Evolutionary conservation across 1,140 invertebrate genomes (phyloP), one percentile per base, ranked within the genome.

Genomic region (Cotesia typhae): DNA sequence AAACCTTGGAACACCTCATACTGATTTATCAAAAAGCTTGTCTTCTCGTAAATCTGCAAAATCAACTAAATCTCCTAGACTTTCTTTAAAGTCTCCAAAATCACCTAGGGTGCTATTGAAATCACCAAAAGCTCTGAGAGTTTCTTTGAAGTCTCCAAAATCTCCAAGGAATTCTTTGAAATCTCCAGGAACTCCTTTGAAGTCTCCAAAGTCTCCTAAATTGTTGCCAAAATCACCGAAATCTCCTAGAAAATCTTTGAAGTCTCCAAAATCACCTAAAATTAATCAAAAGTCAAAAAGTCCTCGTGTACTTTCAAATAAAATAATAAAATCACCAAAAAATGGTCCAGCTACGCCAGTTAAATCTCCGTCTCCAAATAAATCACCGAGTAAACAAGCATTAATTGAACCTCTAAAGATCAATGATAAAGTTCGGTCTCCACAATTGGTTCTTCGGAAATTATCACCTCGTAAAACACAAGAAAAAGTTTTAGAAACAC

Each of bases 401-500:
- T 7, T 4, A 9, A 60, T 14, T 35, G 47, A 37, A 6, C 17
- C 20, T 36, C 9, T 7, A 10, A 14, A 41, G 35, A 2, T 2
- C 6, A 12, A 67, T 37, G 38, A 57, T 2, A 60, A n/a, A 10
- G 52, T 12, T 20, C 12, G 47, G 41, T 60, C 55, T 9, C 67
- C 67, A 9, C 53, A 60, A n/a, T 5, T 69, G 36, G 37, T 69
- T n/a, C 14, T 64, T 2, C 60, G 41, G 3, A 55, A 67, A 59
- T 38, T 69, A 35, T 64, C 57, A 28, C 38, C 61, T n/a, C 14
- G 12, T 57, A 12, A 10, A 17, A 5, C 28, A 51, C 4, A 6
- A 17, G 41, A 70, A 70, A 14, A 41, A 6, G n/a, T 64, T 0
- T 12, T 4, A 52, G 55, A 65, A 60, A 69, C 74, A 70, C 74